phyloP scores from a whole-genome alignment of 2,888 invertebrate genomes.

The Polyploca ridens region DNA sequence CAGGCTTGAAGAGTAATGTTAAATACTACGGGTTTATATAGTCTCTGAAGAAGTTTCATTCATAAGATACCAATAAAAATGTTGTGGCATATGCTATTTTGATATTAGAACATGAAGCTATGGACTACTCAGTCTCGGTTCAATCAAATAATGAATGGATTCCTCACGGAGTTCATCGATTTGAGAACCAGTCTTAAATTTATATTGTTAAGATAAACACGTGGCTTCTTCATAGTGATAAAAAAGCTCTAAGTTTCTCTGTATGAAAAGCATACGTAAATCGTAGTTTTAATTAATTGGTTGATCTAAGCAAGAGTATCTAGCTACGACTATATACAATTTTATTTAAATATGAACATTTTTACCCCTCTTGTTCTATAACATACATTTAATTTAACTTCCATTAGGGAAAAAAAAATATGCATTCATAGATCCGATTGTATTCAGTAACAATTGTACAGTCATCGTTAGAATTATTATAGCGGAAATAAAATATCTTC shows the following conservation, averaged over 20 bases:
- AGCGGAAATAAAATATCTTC: not conserved
- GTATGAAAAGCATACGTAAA: too few species aligned
- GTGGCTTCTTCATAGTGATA: not conserved
- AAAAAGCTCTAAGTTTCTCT: not conserved
- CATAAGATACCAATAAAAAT: conserved; percentile 31
- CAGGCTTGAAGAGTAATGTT: conserved; percentile 22
- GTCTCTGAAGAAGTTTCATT: conserved; percentile 39
- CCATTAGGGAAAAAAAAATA: not conserved
- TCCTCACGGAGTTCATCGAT: not conserved
- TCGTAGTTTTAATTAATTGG: not conserved
- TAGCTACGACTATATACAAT: not conserved
- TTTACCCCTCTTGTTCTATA: not conserved
- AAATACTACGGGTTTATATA: conserved; percentile 24
- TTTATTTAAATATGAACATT: not conserved
- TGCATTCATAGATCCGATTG: not conserved
- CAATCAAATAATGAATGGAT: not conserved
- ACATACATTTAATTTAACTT: too few species aligned
- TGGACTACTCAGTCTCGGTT: not conserved
- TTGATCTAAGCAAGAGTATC: not conserved
- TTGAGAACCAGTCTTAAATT: not conserved
- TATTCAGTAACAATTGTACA: not conserved
- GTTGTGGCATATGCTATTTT: conserved; percentile 3
- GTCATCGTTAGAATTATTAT: not conserved
- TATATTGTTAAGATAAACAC: not conserved
- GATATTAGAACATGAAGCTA: not conserved